A percentile compares a stretch with the other conserved stretches of the same genome.
Evolutionary conservation across 2,113 vertebrate species (phyloP).

Genomic region (Crypturellus undulatus): DNA sequence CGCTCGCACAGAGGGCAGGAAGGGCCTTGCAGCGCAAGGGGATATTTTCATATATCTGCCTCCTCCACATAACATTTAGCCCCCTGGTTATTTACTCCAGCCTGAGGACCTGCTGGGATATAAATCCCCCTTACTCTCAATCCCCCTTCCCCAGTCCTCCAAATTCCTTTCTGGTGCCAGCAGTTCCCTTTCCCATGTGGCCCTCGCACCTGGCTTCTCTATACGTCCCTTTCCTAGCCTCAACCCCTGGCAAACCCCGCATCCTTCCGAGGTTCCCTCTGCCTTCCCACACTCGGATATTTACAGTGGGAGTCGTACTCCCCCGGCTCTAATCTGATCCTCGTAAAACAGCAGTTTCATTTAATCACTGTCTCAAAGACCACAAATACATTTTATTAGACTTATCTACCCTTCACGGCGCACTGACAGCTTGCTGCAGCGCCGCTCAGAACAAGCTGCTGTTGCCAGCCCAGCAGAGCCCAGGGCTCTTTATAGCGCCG

Average conservation of each 20-base stretch:
- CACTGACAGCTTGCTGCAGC: not conserved
- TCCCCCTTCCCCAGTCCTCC: not conserved
- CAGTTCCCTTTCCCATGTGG: not conserved
- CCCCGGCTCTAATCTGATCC: conserved; percentile 48
- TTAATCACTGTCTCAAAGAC: conserved; percentile 55
- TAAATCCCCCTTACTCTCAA: not conserved
- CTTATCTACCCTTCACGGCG: conserved; percentile 24
- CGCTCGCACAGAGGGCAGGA: not conserved
- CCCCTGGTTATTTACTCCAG: accelerated
- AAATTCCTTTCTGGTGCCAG: not conserved
- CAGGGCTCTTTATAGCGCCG: too few relatives aligned
- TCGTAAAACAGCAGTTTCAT: conserved; percentile 48
- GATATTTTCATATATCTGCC: not conserved
- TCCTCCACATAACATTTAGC: not conserved
- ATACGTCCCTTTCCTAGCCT: not conserved
- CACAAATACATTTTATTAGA: conserved; percentile 50
- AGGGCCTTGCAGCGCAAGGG: not conserved
- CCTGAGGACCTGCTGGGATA: not conserved
- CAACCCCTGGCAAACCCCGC: not conserved
- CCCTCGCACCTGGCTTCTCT: not conserved
- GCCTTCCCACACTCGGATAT: conserved; percentile 11
- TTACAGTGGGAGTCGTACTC: conserved; percentile 32
- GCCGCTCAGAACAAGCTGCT: not conserved
- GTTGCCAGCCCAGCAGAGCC: not conserved
- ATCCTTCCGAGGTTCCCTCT: not conserved